Evolutionary conservation across 2,797 vertebrate species (phyloP), one percentile per base, ranked within the genome.

Genomic region (Brachyrhaphis roseni): DNA sequence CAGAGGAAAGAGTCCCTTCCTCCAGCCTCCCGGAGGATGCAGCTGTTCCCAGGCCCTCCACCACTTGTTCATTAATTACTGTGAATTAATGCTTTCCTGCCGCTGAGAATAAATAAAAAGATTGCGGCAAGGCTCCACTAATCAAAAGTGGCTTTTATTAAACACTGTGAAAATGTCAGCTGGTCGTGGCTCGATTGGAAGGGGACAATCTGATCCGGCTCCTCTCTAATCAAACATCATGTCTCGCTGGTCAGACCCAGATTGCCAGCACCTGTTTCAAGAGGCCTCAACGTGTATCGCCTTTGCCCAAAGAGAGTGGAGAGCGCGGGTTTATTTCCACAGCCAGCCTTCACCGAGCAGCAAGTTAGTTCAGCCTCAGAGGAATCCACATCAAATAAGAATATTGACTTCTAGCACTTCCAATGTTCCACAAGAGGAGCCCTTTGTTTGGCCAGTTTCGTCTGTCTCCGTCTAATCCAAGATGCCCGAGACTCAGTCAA

Each of bases 61-160:
- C 90, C 87, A 90, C 92, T 94, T 91, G 90, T 91, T 94, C 92
- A 94, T 94, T 94, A 93, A 95, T 94, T 94, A 94, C 92, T 88
- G 72, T 83, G 91, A 93, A 94, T 93, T 93, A 93, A 94, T 94
- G 93, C 90, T 92, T 92, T 92, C 91, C 92, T 90, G 90, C 93
- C 82, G 72, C 85, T 10, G 79, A 88, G 89, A 86, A 93, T 93
- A 94, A 94, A 93, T 91, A 94, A 90, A 90, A 92, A 92, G 91
- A 92, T 88, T 81, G 88, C 45, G 76, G 84, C 80, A 68, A 91
- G 88, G 91, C 88, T 91, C 85, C 78, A 55, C 91, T 93, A 94
- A 95, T 94, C 92, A 94, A 93, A 92, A 91, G 88, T 90, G 92
- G 91, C 94, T 95, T 94, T 93, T 94, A 93, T 92, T 93, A 93